Percentiles rank a stretch among this genome's conserved stretches.
Evolutionary conservation across 2,888 invertebrate species (phyloP).

Genomic region (Latrodectus elegans): DNA sequence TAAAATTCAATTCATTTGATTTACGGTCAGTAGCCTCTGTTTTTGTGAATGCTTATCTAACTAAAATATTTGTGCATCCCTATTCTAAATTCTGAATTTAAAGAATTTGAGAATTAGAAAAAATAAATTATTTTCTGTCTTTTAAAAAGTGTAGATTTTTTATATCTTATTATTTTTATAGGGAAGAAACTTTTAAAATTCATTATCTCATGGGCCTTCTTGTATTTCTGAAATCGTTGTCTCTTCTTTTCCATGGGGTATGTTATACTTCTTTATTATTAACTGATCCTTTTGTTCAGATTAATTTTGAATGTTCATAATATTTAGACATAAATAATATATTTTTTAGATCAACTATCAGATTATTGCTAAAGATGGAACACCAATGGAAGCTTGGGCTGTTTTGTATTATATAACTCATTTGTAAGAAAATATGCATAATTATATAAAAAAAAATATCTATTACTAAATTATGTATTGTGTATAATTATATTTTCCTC

Average conservation of each 20-base stretch:
- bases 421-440: slow-evolving; percentile 81
- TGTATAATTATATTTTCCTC: not conserved
- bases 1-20: too few species aligned
- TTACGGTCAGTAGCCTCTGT: too few species aligned
- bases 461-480: not conserved
- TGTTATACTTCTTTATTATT: slow-evolving; percentile 69
- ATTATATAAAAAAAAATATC: not conserved
- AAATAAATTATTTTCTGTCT: too few species aligned
- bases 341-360: slow-evolving; percentile 79
- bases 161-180: slow-evolving; percentile 71
- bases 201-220: slow-evolving; percentile 97
- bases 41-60: too few species aligned
- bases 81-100: too few species aligned
- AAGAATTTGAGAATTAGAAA: too few species aligned
- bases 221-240: slow-evolving; percentile 92
- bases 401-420: slow-evolving; percentile 98
- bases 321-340: too few species aligned
- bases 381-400: slow-evolving; percentile 97
- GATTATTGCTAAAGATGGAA: slow-evolving; percentile 92
- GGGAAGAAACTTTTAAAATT: slow-evolving; percentile 85
- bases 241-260: slow-evolving; percentile 92
- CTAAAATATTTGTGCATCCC: too few species aligned
- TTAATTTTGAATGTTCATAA: not conserved
- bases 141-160: not conserved
- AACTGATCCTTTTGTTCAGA: slow-evolving; percentile 8